These are phyloP conservation scores for Colossoma macropomum DNA, from an alignment of 2,113 vertebrate species.

Conservation along the genomic window DNA sequence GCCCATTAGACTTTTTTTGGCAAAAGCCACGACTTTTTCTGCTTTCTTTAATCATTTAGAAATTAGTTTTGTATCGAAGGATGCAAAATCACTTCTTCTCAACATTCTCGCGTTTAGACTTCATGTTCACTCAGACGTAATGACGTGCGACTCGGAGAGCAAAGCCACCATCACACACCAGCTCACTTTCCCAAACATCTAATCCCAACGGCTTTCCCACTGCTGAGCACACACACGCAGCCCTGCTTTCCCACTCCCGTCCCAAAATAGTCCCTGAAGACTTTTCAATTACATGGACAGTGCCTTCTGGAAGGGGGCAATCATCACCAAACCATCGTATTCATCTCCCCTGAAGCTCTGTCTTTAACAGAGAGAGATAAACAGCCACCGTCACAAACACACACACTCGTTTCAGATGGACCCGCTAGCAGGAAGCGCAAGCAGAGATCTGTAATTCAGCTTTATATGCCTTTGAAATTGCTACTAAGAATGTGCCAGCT, in stretches of 20 bases:
- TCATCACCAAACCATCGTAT: slow-evolving; percentile 77
- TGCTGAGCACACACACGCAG: slow-evolving; percentile 58
- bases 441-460: neutral
- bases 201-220: neutral
- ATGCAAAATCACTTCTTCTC: too few species aligned
- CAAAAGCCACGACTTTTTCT: too few species aligned
- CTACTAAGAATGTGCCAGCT: neutral
- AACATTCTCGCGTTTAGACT: neutral
- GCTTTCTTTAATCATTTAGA: too few species aligned
- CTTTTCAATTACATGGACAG: slow-evolving; percentile 78
- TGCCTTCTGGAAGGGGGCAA: slow-evolving; percentile 70
- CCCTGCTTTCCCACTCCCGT: slow-evolving; percentile 73
- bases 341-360: slow-evolving; percentile 74
- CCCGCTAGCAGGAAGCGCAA: neutral
- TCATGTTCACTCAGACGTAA: neutral
- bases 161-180: slow-evolving; percentile 1
- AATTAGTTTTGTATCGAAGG: too few species aligned
- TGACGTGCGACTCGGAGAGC: neutral
- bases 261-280: slow-evolving; percentile 75
- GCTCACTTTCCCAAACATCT: slow-evolving; percentile 58
- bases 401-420: neutral
- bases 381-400: neutral
- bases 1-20: too few species aligned
- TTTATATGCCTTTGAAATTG: neutral
- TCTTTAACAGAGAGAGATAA: slow-evolving; percentile 39